Evolutionary conservation across 2,113 vertebrate species (phyloP).

Genomic region (Triplophysa rosa): DNA sequence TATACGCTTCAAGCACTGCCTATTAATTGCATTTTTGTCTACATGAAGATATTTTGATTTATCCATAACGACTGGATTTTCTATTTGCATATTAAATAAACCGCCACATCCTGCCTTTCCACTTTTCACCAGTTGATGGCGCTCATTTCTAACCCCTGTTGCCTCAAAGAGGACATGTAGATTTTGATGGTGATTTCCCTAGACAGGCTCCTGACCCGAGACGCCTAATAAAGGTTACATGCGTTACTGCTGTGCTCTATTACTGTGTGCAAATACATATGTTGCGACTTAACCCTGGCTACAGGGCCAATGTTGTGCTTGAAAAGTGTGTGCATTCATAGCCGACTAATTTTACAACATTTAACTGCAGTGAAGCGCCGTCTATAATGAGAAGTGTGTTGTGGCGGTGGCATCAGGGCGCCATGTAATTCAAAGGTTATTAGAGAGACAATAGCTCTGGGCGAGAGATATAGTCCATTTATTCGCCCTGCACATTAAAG

Average conservation of each 20-base stretch:
- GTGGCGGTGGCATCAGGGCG: background rate
- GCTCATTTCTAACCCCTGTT: constrained; percentile 19
- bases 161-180: constrained; percentile 6
- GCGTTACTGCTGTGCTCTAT: constrained; percentile 19
- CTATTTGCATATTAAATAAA: constrained; percentile 32
- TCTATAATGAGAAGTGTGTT: constrained; percentile 5
- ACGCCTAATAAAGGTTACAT: constrained; percentile 17
- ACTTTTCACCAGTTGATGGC: constrained; percentile 42
- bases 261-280: constrained; percentile 21
- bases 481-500: constrained; percentile 50
- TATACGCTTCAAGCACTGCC: constrained; percentile 2
- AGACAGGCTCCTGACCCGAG: background rate
- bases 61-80: background rate
- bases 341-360: constrained; percentile 12
- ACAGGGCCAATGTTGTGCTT: background rate
- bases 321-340: background rate
- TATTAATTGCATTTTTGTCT: background rate
- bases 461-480: constrained; percentile 30
- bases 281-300: background rate
- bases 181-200: constrained; percentile 7
- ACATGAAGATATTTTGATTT: background rate
- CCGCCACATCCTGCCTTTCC: constrained; percentile 23
- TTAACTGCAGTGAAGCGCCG: constrained; percentile 20
- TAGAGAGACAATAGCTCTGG: constrained; percentile 30
- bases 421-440: constrained; percentile 37